Evolutionary conservation across 2,888 invertebrate species (phyloP).

Genomic region (Embidobia sp.): DNA sequence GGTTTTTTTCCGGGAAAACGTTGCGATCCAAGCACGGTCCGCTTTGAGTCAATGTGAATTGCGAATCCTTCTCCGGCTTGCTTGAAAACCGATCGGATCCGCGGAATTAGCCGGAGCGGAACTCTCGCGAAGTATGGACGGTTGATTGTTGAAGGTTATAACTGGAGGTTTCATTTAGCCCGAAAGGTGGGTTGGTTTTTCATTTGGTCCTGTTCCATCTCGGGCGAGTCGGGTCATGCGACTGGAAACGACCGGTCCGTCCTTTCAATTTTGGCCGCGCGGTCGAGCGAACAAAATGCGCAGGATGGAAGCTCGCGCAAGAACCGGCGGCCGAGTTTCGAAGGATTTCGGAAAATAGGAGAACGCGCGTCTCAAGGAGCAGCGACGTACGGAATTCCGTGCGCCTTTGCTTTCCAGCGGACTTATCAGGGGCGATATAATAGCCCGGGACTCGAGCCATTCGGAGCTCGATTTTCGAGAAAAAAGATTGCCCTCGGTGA

Average conservation of each 20-base stretch:
- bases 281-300: conserved; percentile 59
- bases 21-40: too few relatives aligned
- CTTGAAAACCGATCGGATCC: too few relatives aligned
- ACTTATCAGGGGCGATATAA: conserved; percentile 49
- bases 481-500: conserved; percentile 23
- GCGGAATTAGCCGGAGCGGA: too few relatives aligned
- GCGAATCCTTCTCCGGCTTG: too few relatives aligned
- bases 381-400: conserved; percentile 44
- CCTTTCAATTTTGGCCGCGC: conserved; percentile 60
- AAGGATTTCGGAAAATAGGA: conserved; percentile 52
- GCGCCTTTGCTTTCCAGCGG: conserved; percentile 28
- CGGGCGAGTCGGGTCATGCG: conserved; percentile 40
- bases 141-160: conserved; percentile 38
- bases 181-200: conserved; percentile 34
- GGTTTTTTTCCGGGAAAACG: too few relatives aligned
- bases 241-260: conserved; percentile 58
- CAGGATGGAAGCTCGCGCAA: conserved; percentile 32
- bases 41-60: too few relatives aligned
- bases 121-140: neutral
- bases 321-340: conserved; percentile 33
- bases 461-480: conserved; percentile 22
- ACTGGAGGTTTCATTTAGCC: conserved; percentile 40
- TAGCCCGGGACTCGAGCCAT: conserved; percentile 37
- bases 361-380: conserved; percentile 43
- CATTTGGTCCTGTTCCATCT: conserved; percentile 54